These are phyloP conservation scores for Tipula lateralis DNA, from an alignment of 2,888 invertebrate genomes.

Conservation along the genomic window DNA sequence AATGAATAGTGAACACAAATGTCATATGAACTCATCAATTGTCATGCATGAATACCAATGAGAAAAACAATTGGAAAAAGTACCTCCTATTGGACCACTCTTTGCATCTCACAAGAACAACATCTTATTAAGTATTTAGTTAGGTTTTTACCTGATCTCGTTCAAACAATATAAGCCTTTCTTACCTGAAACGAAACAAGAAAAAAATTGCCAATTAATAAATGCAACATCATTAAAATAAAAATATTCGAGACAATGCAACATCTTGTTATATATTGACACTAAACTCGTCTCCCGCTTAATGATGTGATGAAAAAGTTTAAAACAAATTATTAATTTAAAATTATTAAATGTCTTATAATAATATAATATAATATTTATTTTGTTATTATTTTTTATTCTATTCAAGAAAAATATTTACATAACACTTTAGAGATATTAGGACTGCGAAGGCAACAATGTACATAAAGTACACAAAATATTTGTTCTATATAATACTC, in stretches of 20 bases:
- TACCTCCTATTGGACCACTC: no score
- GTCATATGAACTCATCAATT: no score
- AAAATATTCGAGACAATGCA: background rate
- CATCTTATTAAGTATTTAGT: background rate
- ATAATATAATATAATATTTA: background rate
- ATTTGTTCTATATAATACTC: background rate
- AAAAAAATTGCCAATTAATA: background rate
- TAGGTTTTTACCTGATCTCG: background rate
- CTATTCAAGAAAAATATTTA: background rate
- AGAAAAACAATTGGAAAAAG: no score
- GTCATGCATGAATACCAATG: background rate
- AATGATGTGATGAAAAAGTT: background rate
- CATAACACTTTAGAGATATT: background rate
- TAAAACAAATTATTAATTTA: background rate
- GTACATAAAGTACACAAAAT: background rate
- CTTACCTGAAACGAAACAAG: background rate
- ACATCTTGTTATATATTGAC: background rate
- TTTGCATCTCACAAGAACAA: background rate
- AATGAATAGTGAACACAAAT: no score
- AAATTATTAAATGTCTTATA: background rate
- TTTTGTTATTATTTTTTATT: background rate
- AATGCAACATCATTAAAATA: slow-evolving; percentile 12
- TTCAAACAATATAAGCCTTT: background rate
- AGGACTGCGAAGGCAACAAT: background rate
- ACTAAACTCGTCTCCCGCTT: background rate